A percentile compares a stretch with the other conserved stretches of the same genome.
Evolutionary conservation across 2,113 vertebrate genomes (phyloP).

Genomic region (Rhadina sibilatrix): DNA sequence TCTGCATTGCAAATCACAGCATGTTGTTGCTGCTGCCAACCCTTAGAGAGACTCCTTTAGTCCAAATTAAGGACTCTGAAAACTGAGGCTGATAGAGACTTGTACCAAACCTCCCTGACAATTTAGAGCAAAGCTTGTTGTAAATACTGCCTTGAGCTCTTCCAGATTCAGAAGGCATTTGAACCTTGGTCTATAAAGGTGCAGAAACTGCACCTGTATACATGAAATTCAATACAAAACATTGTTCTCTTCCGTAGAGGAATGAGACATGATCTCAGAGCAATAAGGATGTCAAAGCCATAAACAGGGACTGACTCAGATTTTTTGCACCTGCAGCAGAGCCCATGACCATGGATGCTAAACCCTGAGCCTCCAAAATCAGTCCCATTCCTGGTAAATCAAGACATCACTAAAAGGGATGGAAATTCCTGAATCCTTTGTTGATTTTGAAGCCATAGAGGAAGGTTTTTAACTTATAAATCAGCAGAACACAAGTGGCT

Average conservation of each 20-base stretch:
- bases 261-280: neutral
- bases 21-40: neutral
- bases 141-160: neutral
- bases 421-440: neutral
- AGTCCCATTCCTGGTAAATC: neutral
- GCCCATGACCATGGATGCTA: neutral
- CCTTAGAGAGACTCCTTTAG: neutral
- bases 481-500: neutral
- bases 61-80: neutral
- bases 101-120: neutral
- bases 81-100: neutral
- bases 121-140: neutral
- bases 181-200: neutral
- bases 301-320: neutral
- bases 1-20: neutral
- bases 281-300: neutral
- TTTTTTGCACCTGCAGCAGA: neutral
- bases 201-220: neutral
- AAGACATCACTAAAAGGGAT: neutral
- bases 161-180: neutral
- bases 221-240: neutral
- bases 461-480: neutral
- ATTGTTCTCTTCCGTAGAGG: neutral
- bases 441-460: neutral
- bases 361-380: neutral